Evolutionary conservation across 2,888 invertebrate genomes (phyloP).

Genomic region (Allophyes oxyacanthae): DNA sequence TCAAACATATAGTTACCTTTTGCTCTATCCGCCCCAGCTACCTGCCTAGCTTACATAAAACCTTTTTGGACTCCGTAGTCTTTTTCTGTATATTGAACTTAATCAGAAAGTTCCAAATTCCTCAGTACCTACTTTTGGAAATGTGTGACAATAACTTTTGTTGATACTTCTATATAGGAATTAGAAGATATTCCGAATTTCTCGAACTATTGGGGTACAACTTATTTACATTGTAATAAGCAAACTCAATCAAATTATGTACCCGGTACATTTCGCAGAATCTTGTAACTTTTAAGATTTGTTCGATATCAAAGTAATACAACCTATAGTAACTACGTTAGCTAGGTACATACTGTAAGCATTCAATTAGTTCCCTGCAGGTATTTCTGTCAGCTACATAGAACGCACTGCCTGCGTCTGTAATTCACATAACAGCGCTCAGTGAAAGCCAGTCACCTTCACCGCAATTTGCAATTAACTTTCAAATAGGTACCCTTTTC

Average conservation of each 20-base stretch:
- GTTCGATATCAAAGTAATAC: no score
- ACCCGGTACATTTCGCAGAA: no score
- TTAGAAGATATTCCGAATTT: background rate
- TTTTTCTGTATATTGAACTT: slow-evolving; percentile 3
- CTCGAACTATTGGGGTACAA: background rate
- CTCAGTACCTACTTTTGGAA: background rate
- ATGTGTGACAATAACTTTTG: background rate
- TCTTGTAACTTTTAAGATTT: no score
- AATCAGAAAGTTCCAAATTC: slow-evolving; percentile 6
- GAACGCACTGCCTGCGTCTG: slow-evolving; percentile 1
- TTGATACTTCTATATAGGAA: background rate
- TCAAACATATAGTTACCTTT: no score
- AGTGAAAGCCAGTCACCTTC: slow-evolving; percentile 7
- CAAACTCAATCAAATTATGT: no score
- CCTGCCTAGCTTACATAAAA: slow-evolving; percentile 6
- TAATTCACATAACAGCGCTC: slow-evolving; percentile 9
- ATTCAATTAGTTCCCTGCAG: slow-evolving; percentile 35
- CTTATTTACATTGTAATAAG: background rate
- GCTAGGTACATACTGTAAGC: background rate
- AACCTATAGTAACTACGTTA: no score
- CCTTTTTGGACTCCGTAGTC: no score
- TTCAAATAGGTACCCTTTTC: slow-evolving; percentile 25
- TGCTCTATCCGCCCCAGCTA: background rate
- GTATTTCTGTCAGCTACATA: slow-evolving; percentile 28
- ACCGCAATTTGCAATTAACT: slow-evolving; percentile 13